These are phyloP conservation scores for Adoxophyes honmai DNA, from an alignment of 1,140 invertebrate genomes.

Conservation along the genomic window DNA sequence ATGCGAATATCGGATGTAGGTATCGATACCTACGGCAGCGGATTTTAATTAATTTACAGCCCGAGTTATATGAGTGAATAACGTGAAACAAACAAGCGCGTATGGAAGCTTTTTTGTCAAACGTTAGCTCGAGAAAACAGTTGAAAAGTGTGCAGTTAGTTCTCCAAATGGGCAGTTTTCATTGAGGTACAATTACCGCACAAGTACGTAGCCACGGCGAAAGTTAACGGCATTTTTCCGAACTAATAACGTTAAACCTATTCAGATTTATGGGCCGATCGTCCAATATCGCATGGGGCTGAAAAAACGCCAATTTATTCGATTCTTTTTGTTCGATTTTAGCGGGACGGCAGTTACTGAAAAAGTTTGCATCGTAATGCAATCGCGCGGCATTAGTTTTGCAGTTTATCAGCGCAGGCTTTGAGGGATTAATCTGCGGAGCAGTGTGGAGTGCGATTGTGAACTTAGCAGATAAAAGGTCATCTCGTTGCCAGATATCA, in stretches of 20 bases:
- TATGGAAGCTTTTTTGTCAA: too few species aligned
- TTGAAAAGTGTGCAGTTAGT: too few species aligned
- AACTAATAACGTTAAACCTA: slow-evolving; percentile 24
- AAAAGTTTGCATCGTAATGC: slow-evolving; percentile 74
- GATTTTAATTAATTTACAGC: slow-evolving; percentile 24
- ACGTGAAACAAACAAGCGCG: too few species aligned
- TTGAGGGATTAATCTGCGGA: slow-evolving; percentile 67
- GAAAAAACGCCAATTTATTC: slow-evolving; percentile 58
- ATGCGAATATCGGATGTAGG: slow-evolving; percentile 9
- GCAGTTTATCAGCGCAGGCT: slow-evolving; percentile 64
- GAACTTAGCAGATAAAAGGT: slow-evolving; percentile 26
- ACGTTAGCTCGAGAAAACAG: too few species aligned
- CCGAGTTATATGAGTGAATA: too few species aligned
- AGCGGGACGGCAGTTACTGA: slow-evolving; percentile 52
- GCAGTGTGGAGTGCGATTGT: slow-evolving; percentile 36
- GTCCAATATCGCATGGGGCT: slow-evolving; percentile 41
- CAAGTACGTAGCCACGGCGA: neutral
- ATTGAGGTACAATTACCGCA: too few species aligned
- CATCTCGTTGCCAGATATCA: neutral
- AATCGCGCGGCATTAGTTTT: slow-evolving; percentile 67
- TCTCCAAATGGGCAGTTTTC: too few species aligned
- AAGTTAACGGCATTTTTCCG: slow-evolving; percentile 3
- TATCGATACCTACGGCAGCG: slow-evolving; percentile 33
- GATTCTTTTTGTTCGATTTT: slow-evolving; percentile 61
- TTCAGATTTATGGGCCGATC: slow-evolving; percentile 55